A percentile compares a stretch with the other conserved stretches of the same genome.
Evolutionary conservation across 2,888 invertebrate species (phyloP).

Genomic region (Ochropleura plecta): DNA sequence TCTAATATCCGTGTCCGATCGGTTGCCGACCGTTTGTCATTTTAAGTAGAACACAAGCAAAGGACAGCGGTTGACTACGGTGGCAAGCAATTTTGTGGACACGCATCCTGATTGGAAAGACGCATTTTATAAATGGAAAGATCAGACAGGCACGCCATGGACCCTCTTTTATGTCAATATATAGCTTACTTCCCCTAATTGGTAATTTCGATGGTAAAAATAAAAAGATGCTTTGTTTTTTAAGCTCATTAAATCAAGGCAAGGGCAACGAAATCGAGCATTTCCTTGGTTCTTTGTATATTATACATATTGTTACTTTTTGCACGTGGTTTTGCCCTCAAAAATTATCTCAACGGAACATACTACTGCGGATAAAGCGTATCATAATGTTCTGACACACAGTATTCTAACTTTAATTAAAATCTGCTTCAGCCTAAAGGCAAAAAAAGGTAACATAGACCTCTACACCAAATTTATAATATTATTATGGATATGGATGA

Average conservation of each 20-base stretch:
- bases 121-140: neutral
- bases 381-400: neutral
- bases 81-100: constrained; percentile 25
- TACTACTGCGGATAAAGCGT: neutral
- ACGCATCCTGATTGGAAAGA: constrained; percentile 16
- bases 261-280: neutral
- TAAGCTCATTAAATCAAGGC: neutral
- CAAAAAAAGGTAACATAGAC: neutral
- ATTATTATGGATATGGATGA: neutral
- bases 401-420: neutral
- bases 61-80: neutral
- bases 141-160: constrained; percentile 5
- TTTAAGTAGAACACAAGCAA: constrained; percentile 32
- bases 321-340: neutral
- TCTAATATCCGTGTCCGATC: constrained; percentile 12
- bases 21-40: constrained; percentile 36
- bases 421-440: neutral
- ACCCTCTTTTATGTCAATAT: constrained; percentile 24
- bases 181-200: neutral
- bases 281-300: neutral
- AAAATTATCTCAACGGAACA: neutral
- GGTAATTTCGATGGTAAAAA: neutral
- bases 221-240: neutral
- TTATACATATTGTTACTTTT: neutral
- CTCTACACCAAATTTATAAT: neutral